Conservation (phyloP, 2,888 invertebrate species). For the Epinotia nisella region DNA sequence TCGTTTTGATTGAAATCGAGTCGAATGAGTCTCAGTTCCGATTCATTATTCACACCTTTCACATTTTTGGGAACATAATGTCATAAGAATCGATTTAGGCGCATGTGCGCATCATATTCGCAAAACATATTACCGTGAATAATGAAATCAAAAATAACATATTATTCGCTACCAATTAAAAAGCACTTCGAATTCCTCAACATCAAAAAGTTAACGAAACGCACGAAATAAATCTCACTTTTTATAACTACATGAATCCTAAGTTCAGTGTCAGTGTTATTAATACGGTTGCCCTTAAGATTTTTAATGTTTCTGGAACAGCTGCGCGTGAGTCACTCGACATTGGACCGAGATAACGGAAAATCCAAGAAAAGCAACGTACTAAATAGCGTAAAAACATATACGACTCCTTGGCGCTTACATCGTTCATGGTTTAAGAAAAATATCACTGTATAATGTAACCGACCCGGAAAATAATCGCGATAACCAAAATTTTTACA, state of each 20-base stretch:
- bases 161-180: constrained; percentile 33
- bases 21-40: not conserved
- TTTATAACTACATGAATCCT: constrained; percentile 45
- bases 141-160: constrained; percentile 24
- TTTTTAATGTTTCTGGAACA: constrained; percentile 77
- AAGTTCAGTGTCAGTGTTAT: constrained; percentile 65
- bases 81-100: no score
- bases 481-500: constrained; percentile 59
- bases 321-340: constrained; percentile 78
- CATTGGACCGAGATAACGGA: constrained; percentile 73
- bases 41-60: no score
- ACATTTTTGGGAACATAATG: no score
- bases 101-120: not conserved
- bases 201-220: constrained; percentile 28
- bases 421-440: not conserved
- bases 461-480: constrained; percentile 70
- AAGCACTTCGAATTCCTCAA: constrained; percentile 39
- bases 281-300: constrained; percentile 76
- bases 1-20: not conserved
- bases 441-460: constrained; percentile 28
- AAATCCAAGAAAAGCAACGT: constrained; percentile 60
- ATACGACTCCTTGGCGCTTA: constrained; percentile 4
- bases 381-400: constrained; percentile 56
- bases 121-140: constrained; percentile 5
- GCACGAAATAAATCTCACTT: constrained; percentile 31